Percentiles rank a stretch among this genome's conserved stretches.
Evolutionary conservation across 2,113 vertebrate genomes (phyloP).

Genomic region (Caranx ignobilis): DNA sequence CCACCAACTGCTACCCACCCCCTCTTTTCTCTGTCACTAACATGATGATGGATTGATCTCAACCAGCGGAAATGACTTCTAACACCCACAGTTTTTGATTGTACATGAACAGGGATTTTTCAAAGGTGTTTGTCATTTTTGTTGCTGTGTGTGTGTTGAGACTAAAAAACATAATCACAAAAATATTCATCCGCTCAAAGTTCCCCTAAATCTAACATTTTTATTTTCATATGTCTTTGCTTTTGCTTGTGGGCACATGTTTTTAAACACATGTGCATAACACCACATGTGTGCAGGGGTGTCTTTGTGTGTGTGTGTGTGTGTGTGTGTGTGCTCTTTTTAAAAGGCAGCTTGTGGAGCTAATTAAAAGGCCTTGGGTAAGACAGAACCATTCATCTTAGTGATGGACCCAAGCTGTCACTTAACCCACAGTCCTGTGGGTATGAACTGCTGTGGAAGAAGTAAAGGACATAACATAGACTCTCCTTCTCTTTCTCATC

Average conservation of each 20-base stretch:
- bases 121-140: constrained; percentile 21
- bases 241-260: constrained; percentile 43
- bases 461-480: constrained; percentile 45
- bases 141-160: background rate
- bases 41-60: constrained; percentile 73
- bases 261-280: constrained; percentile 46
- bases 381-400: constrained; percentile 82
- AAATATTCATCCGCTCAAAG: constrained; percentile 11
- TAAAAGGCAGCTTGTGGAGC: constrained; percentile 75
- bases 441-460: constrained; percentile 54
- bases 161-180: background rate
- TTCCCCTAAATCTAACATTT: constrained; percentile 4
- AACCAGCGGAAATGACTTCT: constrained; percentile 62
- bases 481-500: constrained; percentile 30
- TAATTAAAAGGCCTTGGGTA: constrained; percentile 84
- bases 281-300: constrained; percentile 31
- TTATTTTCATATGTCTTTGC: constrained; percentile 10
- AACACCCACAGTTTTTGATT: constrained; percentile 55
- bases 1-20: background rate
- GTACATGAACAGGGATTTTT: constrained; percentile 37
- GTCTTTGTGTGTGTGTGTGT: constrained; percentile 24
- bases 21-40: constrained; percentile 34
- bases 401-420: constrained; percentile 80
- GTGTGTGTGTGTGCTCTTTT: constrained; percentile 45
- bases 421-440: constrained; percentile 71